Evolutionary conservation across 2,888 invertebrate genomes (phyloP).

Genomic region (Mythimna lalbum): DNA sequence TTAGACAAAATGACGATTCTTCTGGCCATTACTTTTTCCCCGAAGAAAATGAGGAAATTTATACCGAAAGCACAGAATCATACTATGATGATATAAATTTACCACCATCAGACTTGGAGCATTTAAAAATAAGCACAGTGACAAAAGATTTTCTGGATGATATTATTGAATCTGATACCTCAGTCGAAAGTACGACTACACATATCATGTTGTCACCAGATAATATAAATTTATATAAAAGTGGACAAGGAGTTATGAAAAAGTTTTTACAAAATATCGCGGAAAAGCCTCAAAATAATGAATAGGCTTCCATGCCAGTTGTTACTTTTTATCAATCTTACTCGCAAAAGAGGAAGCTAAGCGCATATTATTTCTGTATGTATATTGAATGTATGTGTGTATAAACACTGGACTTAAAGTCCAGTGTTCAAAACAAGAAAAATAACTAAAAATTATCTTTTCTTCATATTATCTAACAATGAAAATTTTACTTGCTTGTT

Average conservation of each 20-base stretch:
- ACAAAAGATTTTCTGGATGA: slow-evolving; percentile 85
- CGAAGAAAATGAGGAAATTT: slow-evolving; percentile 78
- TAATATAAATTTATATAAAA: slow-evolving; percentile 71
- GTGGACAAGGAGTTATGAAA: slow-evolving; percentile 74
- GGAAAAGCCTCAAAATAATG: slow-evolving; percentile 59
- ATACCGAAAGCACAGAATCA: slow-evolving; percentile 73
- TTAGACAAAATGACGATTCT: slow-evolving; percentile 78
- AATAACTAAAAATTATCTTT: not conserved
- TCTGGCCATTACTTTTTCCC: slow-evolving; percentile 88
- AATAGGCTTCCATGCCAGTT: slow-evolving; percentile 21
- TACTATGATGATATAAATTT: slow-evolving; percentile 79
- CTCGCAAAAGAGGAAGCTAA: slow-evolving; percentile 24
- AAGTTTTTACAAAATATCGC: slow-evolving; percentile 76
- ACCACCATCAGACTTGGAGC: slow-evolving; percentile 79
- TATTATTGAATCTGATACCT: slow-evolving; percentile 81
- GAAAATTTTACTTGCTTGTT: too few relatives aligned
- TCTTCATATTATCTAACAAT: too few relatives aligned
- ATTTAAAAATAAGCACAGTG: slow-evolving; percentile 77
- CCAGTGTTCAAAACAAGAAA: slow-evolving; percentile 20
- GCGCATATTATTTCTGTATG: slow-evolving; percentile 4
- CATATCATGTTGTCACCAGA: slow-evolving; percentile 68
- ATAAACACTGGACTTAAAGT: not conserved
- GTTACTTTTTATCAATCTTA: slow-evolving; percentile 16
- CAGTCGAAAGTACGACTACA: slow-evolving; percentile 73
- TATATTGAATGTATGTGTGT: slow-evolving; percentile 5